These are phyloP conservation scores for Thecophora atra DNA, from an alignment of 2,888 invertebrate genomes.

Conservation along the genomic window DNA sequence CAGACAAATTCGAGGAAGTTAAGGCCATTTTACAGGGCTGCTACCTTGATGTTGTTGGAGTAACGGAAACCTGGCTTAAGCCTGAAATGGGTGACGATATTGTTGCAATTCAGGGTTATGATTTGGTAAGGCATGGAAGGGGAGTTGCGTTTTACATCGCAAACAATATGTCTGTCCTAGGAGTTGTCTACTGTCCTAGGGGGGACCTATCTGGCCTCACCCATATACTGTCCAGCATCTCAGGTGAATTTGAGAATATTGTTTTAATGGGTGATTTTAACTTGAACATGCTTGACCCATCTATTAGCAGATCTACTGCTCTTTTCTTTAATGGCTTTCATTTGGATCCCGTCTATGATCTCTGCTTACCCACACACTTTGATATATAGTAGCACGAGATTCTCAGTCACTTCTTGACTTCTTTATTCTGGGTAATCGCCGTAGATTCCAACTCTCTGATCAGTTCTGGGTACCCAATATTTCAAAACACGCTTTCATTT, in stretches of 20 bases:
- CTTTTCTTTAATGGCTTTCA: not conserved
- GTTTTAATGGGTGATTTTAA: not conserved
- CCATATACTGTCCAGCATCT: not conserved
- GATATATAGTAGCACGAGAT: not conserved
- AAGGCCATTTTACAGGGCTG: too few species aligned
- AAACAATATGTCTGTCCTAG: too few species aligned
- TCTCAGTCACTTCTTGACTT: not conserved
- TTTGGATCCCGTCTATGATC: not conserved
- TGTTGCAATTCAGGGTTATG: too few species aligned
- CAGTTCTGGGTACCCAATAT: conserved; percentile 2
- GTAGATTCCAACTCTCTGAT: not conserved
- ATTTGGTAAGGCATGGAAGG: too few species aligned
- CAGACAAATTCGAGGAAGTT: too few species aligned
- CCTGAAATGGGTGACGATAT: too few species aligned
- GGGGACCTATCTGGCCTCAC: not conserved
- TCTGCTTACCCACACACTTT: not conserved
- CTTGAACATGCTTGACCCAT: not conserved
- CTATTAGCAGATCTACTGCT: not conserved
- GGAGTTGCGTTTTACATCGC: too few species aligned
- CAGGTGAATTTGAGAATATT: not conserved
- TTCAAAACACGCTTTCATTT: conserved; percentile 3
- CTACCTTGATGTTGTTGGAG: too few species aligned
- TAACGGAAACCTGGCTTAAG: too few species aligned
- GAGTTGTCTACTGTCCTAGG: not conserved
- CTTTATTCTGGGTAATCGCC: not conserved